Base-by-base conservation (phyloP, 2,888 invertebrate genomes). In the Synergus umbraculus region DNA sequence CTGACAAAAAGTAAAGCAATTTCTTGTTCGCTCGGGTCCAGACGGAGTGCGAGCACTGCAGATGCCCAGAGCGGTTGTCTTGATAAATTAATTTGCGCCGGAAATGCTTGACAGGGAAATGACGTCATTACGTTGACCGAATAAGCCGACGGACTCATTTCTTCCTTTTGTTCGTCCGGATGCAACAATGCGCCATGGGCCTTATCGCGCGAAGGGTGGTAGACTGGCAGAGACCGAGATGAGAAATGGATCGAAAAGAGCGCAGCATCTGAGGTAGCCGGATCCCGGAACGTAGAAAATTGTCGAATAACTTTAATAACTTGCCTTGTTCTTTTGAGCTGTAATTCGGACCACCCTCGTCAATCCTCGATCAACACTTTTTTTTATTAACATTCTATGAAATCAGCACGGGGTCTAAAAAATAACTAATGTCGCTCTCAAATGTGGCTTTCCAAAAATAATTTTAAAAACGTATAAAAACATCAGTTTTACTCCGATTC, bases 11-110 rank as follows among this genome's bases (percentile, higher is more conserved):
- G 83, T 76, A 58, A 77, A 65, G 85, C 83, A 87, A 87, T 88
- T 88, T 87, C 76, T 85, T 82, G 82, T 82, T 76, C 81, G 77
- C 7, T 83, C 63, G 76, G 29, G 67, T 76, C 79, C 60, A 78
- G 73, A 13, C 18, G 65, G 69, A 77, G 63, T 37, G 13, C 37
- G 60, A 60, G 10, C 65, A 29, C 15, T 37, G 64, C 29, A 29
- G 29, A 82, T 76, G 78, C 63, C 77, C 73, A 37, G 73, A 54
- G 73, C 37, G 73, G 37, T 49, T 13, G 77, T 78, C 80, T 88
- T 89, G 90, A 90, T 90, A 90, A 90, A 90, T 90, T 90, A 90
- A 90, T 90, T 90, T 88, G 85, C 89, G 88, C 90, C 88, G 90
- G 90, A 90, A 90, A 89, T 85, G 83, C 79, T 89, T 89, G 90